A percentile compares a stretch with the other conserved stretches of the same genome.
These are phyloP conservation scores for Coleophora deauratella DNA, from an alignment of 2,888 invertebrate species.

Conservation along the genomic window DNA sequence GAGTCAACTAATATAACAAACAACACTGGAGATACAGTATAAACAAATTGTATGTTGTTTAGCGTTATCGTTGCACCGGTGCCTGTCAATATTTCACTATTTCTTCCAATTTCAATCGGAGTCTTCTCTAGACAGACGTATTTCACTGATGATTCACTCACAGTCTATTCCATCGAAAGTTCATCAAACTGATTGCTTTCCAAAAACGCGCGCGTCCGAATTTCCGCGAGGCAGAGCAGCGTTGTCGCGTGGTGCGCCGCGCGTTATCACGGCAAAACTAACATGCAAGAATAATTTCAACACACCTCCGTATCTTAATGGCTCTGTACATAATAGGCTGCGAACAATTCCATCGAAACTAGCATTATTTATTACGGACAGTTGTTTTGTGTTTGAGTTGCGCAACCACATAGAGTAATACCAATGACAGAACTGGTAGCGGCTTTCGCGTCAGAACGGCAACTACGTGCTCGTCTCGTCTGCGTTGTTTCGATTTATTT, in stretches of 20 bases:
- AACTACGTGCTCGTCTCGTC: constrained; percentile 25
- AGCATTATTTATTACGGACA: constrained; percentile 33
- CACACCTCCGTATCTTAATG: constrained; percentile 41
- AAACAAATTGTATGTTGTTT: too few species aligned
- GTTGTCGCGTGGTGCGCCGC: constrained; percentile 41
- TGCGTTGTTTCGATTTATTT: constrained; percentile 48
- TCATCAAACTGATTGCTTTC: too few species aligned
- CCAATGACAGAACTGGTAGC: constrained; percentile 23
- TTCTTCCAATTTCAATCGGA: too few species aligned
- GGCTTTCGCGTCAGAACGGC: constrained; percentile 42
- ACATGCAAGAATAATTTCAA: constrained; percentile 36
- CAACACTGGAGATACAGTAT: too few species aligned
- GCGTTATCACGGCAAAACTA: constrained; percentile 56
- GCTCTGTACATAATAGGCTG: constrained; percentile 40
- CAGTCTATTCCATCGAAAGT: too few species aligned
- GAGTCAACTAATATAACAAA: too few species aligned
- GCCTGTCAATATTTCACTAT: too few species aligned
- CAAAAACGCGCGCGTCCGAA: too few species aligned
- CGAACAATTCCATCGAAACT: constrained; percentile 47
- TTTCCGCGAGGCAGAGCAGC: too few species aligned
- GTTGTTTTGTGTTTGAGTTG: constrained; percentile 35
- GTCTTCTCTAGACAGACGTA: too few species aligned
- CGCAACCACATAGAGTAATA: constrained; percentile 26
- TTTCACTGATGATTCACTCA: too few species aligned
- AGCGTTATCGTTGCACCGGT: too few species aligned